Evolutionary conservation across 2,113 vertebrate species (phyloP).

Genomic region (Elephas maximus): DNA sequence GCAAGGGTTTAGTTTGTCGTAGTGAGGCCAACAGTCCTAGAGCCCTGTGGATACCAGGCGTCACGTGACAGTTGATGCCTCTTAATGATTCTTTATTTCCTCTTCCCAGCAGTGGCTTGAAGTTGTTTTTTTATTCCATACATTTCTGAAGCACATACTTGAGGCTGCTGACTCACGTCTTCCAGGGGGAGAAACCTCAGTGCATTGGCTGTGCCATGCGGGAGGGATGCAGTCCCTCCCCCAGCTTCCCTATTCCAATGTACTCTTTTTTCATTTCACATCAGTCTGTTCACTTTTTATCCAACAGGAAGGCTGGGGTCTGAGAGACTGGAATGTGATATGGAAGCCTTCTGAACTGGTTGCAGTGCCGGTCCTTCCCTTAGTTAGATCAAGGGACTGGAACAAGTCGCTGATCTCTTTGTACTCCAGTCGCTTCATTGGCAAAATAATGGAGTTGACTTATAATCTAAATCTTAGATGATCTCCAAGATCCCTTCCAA

Average conservation of each 20-base stretch:
- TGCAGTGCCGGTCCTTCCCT: neutral
- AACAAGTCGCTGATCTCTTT: neutral
- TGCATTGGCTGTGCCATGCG: neutral
- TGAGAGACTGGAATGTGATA: neutral
- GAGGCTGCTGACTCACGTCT: conserved; percentile 56
- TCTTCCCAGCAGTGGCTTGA: neutral
- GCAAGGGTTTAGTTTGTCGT: neutral
- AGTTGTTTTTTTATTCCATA: conserved; percentile 33
- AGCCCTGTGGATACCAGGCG: neutral
- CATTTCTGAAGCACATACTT: neutral
- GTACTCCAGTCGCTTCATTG: neutral
- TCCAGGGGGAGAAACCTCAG: neutral
- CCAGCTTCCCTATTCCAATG: neutral
- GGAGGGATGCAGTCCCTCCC: neutral
- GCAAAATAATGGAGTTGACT: neutral
- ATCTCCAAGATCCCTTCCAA: neutral
- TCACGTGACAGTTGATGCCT: neutral
- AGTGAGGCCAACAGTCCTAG: neutral
- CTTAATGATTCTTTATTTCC: conserved; percentile 7
- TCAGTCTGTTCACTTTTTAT: neutral
- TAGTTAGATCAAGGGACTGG: neutral
- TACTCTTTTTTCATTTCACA: neutral
- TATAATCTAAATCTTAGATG: neutral
- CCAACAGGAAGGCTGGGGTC: neutral
- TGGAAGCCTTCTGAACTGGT: neutral